Evolutionary conservation across 2,797 vertebrate species (phyloP), one percentile per base, ranked within the genome.

Genomic region (Gallinago solitaria): DNA sequence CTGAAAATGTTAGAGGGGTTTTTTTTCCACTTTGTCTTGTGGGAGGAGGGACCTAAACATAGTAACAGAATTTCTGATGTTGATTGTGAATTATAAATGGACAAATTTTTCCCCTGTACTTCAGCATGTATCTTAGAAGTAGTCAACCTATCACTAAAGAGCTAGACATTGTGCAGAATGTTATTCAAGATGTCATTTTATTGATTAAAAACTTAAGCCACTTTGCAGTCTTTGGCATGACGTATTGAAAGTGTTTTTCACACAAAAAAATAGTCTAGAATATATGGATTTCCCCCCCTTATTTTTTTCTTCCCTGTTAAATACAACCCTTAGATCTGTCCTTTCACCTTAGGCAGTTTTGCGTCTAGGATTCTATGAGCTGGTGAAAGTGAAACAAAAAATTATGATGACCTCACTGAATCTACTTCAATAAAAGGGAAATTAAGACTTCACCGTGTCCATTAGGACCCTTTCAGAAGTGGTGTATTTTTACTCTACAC

Each of bases 231-330:
- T 90, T 95, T 48, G 68, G 50, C 41, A n/a, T 81, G 83, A 83
- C 5, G 0, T 91, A 84, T 79, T 94, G 95, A 96, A 92, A 96
- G 75, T 64, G 95, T 97, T 95, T 79, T 96, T 92, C 80, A 93
- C 51, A 90, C 89, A 96, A 96, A 93, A 96, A 96, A 96, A 93
- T 93, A 76, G 48, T 71, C 28, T 73, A 88, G 83, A 92, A 92
- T 83, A 67, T 94, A 96, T 87, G 86, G 96, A 87, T 56, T 25
- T 82, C 75, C 33, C 48, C n/a, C 51, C 11, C 4, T 21, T 51
- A 5, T 13, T 92, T 63, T 60, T 71, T 84, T 60, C 21, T 64
- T 60, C 23, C 61, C 35, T 90, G 28, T 94, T 96, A 96, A 97
- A 93, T 93, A 67, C 76, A 90, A 60, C 25, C 57, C 65, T 97